phyloP scores from a whole-genome alignment of 2,797 vertebrate species.

The Dendrocincla tyrannina region DNA sequence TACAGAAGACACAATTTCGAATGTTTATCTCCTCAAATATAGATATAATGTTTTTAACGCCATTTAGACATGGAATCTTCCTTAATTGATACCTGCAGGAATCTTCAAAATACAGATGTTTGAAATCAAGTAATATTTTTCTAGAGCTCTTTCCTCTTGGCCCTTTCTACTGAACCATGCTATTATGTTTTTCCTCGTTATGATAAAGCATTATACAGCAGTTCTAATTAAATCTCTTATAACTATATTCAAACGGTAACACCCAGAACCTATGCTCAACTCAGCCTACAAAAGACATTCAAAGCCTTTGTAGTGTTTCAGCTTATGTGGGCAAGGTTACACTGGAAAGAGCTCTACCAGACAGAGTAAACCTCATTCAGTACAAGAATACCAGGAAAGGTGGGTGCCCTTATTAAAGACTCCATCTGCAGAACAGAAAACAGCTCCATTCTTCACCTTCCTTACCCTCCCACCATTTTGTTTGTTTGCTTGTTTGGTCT shows the following conservation, averaged over 20 bases:
- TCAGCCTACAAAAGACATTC: neutral
- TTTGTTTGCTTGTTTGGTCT: neutral
- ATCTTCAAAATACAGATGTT: constrained; percentile 49
- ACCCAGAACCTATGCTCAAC: neutral
- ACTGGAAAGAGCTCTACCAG: neutral
- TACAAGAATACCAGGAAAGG: neutral
- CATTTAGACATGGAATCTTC: neutral
- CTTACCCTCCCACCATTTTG: neutral
- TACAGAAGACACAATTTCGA: neutral
- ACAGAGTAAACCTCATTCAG: neutral
- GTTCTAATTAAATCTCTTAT: constrained; percentile 47
- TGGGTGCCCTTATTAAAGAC: neutral
- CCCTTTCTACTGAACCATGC: constrained; percentile 20
- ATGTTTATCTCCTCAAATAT: constrained; percentile 23
- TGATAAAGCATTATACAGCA: constrained; percentile 3
- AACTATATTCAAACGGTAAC: neutral
- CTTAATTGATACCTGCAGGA: constrained; percentile 12
- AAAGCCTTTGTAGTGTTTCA: neutral
- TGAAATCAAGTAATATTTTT: constrained; percentile 51
- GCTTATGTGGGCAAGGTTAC: neutral
- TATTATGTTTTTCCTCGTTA: constrained; percentile 28
- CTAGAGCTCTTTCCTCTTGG: neutral
- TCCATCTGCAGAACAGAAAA: neutral
- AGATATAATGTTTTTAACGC: neutral
- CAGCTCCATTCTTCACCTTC: neutral